phyloP scores from a whole-genome alignment of 2,888 invertebrate species.

The Deroplatys truncata region DNA sequence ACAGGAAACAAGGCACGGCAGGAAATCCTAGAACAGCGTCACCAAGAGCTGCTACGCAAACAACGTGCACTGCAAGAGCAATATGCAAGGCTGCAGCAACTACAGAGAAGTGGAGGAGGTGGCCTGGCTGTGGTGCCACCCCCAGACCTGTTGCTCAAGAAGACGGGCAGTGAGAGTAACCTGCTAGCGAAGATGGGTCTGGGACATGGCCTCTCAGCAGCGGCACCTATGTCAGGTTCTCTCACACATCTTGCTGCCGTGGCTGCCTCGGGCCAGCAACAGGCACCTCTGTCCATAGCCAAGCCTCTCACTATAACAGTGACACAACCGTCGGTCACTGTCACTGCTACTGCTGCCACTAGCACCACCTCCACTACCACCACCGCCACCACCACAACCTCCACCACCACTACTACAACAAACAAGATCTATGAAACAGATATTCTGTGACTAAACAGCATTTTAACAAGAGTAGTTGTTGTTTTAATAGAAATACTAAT shows the following conservation, averaged over 20 bases:
- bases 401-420: constrained; percentile 52
- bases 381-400: constrained; percentile 21
- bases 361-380: constrained; percentile 3
- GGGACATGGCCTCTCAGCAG: constrained; percentile 49
- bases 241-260: constrained; percentile 56
- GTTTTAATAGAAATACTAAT: constrained; percentile 11
- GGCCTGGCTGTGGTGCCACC: constrained; percentile 56
- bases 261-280: constrained; percentile 23
- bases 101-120: constrained; percentile 72
- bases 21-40: constrained; percentile 77
- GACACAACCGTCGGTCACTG: background rate
- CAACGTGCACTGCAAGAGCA: constrained; percentile 88
- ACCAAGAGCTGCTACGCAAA: constrained; percentile 82
- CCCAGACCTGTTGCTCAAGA: constrained; percentile 64
- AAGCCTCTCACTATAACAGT: background rate
- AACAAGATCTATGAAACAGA: constrained; percentile 89
- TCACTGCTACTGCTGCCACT: background rate
- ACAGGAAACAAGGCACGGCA: constrained; percentile 52
- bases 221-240: constrained; percentile 56
- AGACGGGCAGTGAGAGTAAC: constrained; percentile 86
- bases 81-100: constrained; percentile 82
- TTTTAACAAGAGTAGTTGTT: constrained; percentile 12
- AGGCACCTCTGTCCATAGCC: background rate
- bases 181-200: constrained; percentile 78
- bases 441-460: constrained; percentile 69